These are phyloP conservation scores for Strongylocentrotus purpuratus DNA, from an alignment of 35 echinoderm and acorn worm species.

Conservation along the genomic window DNA sequence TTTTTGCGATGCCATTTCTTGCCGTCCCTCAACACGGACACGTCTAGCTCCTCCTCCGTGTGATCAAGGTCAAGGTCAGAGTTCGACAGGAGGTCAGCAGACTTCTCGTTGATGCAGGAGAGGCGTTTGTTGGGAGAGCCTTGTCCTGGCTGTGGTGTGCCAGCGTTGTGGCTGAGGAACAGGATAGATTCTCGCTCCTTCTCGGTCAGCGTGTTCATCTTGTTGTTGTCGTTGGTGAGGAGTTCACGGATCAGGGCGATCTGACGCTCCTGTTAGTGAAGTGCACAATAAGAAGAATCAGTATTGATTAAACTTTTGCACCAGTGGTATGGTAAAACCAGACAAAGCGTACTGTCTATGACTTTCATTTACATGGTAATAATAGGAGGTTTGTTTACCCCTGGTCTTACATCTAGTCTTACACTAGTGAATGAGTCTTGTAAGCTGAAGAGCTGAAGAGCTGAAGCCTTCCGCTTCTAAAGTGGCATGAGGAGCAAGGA, in stretches of 20 bases:
- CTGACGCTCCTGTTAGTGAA: conserved; percentile 71
- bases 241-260: conserved; percentile 88
- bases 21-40: conserved; percentile 83
- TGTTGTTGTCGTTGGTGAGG: conserved; percentile 77
- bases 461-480: too few relatives aligned
- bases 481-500: too few relatives aligned
- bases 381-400: too few relatives aligned
- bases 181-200: conserved; percentile 87
- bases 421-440: too few relatives aligned
- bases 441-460: too few relatives aligned
- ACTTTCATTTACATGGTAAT: too few relatives aligned
- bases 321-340: too few relatives aligned
- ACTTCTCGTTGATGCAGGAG: conserved; percentile 88
- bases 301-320: too few relatives aligned
- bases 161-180: conserved; percentile 76
- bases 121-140: conserved; percentile 69
- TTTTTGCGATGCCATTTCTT: conserved; percentile 81
- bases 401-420: too few relatives aligned
- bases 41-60: conserved; percentile 94
- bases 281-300: too few relatives aligned
- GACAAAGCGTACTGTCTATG: too few relatives aligned
- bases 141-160: conserved; percentile 16
- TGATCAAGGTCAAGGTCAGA: conserved; percentile 92
- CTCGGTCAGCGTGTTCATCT: conserved; percentile 77
- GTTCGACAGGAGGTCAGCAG: conserved; percentile 81